Percentiles rank a stretch among this genome's conserved stretches.
Evolutionary conservation across 2,888 invertebrate species (phyloP).

Genomic region (Cosmia trapezina): DNA sequence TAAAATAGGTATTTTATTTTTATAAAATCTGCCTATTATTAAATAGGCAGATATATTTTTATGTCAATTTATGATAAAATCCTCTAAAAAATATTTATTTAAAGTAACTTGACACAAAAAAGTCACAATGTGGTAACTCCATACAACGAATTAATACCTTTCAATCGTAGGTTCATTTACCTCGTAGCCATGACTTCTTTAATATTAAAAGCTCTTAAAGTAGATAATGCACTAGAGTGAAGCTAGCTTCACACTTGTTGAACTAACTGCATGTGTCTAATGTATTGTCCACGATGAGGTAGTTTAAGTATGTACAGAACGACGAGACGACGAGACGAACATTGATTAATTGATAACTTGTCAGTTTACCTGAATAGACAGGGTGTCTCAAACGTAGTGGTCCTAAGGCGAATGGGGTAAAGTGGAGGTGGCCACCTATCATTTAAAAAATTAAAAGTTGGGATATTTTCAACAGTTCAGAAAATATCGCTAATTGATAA

Average conservation of each 20-base stretch:
- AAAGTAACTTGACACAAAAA: neutral
- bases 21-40: neutral
- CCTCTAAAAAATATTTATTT: neutral
- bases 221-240: neutral
- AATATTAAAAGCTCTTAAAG: slow-evolving; percentile 1
- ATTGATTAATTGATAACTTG: slow-evolving; percentile 51
- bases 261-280: slow-evolving; percentile 8
- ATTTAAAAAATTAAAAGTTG: no score
- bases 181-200: neutral
- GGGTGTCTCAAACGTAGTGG: no score
- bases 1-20: neutral
- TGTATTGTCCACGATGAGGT: slow-evolving; percentile 28
- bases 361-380: slow-evolving; percentile 17
- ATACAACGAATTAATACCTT: no score
- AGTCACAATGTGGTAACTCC: neutral
- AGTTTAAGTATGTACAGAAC: slow-evolving; percentile 23
- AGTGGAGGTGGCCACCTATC: no score
- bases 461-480: no score
- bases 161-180: neutral
- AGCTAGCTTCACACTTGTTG: neutral
- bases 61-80: no score
- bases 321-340: slow-evolving; percentile 28
- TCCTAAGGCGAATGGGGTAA: no score
- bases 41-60: no score
- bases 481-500: no score